Conservation (phyloP, 1,140 invertebrate species). For the Hypothenemus hampei region DNA sequence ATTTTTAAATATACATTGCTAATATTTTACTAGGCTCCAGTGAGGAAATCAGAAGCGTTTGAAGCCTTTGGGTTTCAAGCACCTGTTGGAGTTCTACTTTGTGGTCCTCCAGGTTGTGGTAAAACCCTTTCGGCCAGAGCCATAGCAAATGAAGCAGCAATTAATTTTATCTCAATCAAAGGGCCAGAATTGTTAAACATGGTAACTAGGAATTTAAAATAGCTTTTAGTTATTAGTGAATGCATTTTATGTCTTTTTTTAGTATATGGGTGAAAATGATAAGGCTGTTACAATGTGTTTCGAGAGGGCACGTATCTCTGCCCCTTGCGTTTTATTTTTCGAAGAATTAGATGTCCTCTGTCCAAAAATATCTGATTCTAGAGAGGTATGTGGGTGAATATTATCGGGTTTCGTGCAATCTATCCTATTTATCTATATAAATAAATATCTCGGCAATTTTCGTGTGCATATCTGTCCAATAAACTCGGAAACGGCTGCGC, state of each 20-base stretch:
- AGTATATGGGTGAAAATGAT: conserved; percentile 99
- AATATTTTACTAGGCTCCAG: conserved; percentile 66
- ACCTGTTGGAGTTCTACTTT: conserved; percentile 76
- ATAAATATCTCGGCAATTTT: no score
- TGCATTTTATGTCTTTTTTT: conserved; percentile 40
- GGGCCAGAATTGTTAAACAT: conserved; percentile 91
- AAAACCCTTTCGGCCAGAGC: conserved; percentile 90
- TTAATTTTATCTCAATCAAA: conserved; percentile 89
- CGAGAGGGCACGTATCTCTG: conserved; percentile 85
- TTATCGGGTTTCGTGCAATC: no score
- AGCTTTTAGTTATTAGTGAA: no score
- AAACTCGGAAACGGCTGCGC: no score
- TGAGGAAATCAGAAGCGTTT: conserved; percentile 78
- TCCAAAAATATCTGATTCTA: conserved; percentile 75
- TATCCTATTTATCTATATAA: no score
- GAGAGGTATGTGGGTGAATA: conserved; percentile 50
- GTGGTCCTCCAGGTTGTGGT: conserved; percentile 90
- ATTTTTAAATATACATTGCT: no score
- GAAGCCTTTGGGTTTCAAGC: conserved; percentile 69
- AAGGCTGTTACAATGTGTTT: conserved; percentile 93
- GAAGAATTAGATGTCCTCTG: conserved; percentile 98
- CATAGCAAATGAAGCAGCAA: conserved; percentile 83
- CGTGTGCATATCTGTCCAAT: no score
- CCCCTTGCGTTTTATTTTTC: conserved; percentile 99
- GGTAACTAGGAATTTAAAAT: conserved; percentile 56